Conservation (phyloP, 2,113 vertebrate genomes). For the Catagonus wagneri region DNA sequence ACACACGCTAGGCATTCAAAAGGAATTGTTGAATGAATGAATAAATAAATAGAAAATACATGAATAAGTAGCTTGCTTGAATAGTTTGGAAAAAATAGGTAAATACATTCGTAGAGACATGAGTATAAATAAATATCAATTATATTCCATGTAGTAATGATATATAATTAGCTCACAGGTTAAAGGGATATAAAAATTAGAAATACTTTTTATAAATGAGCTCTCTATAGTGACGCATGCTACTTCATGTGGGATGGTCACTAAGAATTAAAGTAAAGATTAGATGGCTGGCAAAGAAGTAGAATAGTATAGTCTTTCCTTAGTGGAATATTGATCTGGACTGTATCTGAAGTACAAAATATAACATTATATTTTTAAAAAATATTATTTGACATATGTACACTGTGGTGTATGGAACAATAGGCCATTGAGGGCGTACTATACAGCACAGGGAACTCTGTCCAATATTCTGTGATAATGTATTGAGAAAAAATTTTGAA, state of each 20-base stretch:
- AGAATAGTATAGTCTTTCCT: background rate
- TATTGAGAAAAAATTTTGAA: too few species aligned
- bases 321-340: background rate
- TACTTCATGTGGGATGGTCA: background rate
- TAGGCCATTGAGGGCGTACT: too few species aligned
- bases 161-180: background rate
- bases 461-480: too few species aligned
- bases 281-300: background rate
- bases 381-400: too few species aligned
- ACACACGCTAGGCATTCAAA: background rate
- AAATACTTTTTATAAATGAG: background rate
- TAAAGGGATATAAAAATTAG: background rate
- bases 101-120: background rate
- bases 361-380: background rate
- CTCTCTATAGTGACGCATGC: background rate
- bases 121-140: background rate
- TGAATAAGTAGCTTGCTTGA: background rate
- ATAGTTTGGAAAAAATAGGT: background rate
- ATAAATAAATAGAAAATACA: background rate
- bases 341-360: background rate
- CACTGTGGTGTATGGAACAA: too few species aligned
- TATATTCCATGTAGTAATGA: background rate
- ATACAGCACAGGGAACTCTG: too few species aligned
- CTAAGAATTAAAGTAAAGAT: background rate
- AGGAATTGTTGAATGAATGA: background rate